Base-by-base conservation (phyloP, 1,140 invertebrate species). In the Drosophila willistoni region DNA sequence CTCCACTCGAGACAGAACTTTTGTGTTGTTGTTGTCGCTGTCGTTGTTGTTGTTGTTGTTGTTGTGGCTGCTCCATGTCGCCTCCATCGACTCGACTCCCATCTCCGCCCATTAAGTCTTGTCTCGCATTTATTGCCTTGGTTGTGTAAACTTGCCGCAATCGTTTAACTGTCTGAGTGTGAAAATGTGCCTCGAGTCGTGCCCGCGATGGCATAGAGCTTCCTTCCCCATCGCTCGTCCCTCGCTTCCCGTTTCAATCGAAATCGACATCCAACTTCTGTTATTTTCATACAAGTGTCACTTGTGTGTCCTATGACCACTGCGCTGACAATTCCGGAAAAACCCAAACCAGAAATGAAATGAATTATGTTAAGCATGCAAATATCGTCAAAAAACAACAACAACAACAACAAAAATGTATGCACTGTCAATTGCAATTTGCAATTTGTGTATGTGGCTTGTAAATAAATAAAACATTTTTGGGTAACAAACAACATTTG, bases 401-500 rank as follows among this genome's bases (percentile, higher is more conserved):
- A 25, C 1, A 2, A 25, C 6, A 29, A 6, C 57, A 59, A 61
- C 36, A 73, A 73, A 55, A 80, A 80, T 51, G 29, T 12, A 68
- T 80, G 71, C 76, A 76, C 78, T 76, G 64, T 39, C 68, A 76
- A 65, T 76, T 71, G 68, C 65, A 81, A 81, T 65, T 76, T 68
- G 55, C 78, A 56, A 34, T 51, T 51, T 51, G 17, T 51, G 17
- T 29, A 9, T 51, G 17, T 56, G 17, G 64, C n/a, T 36, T 64
- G 72, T 71, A 64, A 72, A 76, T 76, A 76, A 69, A 76, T 76
- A 76, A 76, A 76, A 69, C 33, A 69, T 70, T 71, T 79, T 55
- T 55, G 14, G 17, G 44, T 14, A 56, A 56, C 25, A 56, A 44
- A 69, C 54, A 74, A 65, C 39, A 70, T 72, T 55, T 56, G 61